Percentiles rank a stretch among this genome's conserved stretches.
Conservation (phyloP, 2,797 vertebrate genomes). For the Muraenolepis orangiensis region DNA sequence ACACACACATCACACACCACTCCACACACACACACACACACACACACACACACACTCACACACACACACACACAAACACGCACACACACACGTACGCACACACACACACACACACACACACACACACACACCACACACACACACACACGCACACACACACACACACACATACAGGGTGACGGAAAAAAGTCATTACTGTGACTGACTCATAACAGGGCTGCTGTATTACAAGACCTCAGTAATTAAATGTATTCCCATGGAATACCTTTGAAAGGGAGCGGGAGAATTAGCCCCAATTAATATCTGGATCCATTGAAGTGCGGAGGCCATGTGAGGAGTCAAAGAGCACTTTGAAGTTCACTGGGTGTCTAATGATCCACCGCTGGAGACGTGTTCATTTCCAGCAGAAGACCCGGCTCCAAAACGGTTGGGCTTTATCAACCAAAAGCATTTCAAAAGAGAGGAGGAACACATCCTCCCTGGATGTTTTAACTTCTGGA, state of each 20-base stretch:
- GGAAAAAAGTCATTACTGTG: conserved; percentile 38
- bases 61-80: neutral
- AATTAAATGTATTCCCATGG: conserved; percentile 18
- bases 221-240: conserved; percentile 23
- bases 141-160: too few species aligned
- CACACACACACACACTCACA: neutral
- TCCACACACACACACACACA: too few species aligned
- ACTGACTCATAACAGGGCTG: conserved; percentile 18
- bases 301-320: conserved; percentile 71
- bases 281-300: conserved; percentile 71
- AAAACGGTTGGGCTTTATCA: conserved; percentile 47
- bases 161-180: conserved; percentile 6
- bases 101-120: too few species aligned
- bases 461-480: conserved; percentile 37
- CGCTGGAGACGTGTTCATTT: conserved; percentile 65
- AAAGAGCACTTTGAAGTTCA: conserved; percentile 72
- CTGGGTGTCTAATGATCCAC: conserved; percentile 72
- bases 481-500: conserved; percentile 21
- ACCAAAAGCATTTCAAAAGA: conserved; percentile 50
- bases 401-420: conserved; percentile 65
- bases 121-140: too few species aligned
- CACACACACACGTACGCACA: too few species aligned
- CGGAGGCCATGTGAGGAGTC: conserved; percentile 63
- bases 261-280: conserved; percentile 43
- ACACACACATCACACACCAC: too few species aligned